Percentiles rank a stretch among this genome's conserved stretches.
phyloP scores from a whole-genome alignment of 1,140 invertebrate species.

The Heterodera schachtii region DNA sequence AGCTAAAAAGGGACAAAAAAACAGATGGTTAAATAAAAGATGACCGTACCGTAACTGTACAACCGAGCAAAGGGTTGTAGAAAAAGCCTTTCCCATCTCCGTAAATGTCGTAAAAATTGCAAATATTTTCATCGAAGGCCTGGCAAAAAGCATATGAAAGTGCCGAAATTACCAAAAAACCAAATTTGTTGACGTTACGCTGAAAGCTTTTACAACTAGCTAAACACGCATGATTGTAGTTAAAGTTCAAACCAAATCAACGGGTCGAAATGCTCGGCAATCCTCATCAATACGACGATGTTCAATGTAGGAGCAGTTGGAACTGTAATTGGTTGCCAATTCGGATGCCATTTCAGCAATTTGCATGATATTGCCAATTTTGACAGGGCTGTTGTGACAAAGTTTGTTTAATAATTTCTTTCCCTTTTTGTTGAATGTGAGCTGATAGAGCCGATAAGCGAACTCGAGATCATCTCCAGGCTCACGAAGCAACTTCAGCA shows the following conservation, averaged over 20 bases:
- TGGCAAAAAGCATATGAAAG: not conserved
- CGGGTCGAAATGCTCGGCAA: not conserved
- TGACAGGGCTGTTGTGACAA: not conserved
- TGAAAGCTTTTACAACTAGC: not conserved
- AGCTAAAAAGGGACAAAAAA: not conserved
- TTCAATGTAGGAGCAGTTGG: not conserved
- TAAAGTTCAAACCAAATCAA: not conserved
- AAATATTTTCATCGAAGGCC: not conserved
- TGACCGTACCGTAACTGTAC: not conserved
- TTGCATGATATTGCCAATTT: not conserved
- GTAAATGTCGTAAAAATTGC: not conserved
- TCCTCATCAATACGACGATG: not conserved
- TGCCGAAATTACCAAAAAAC: not conserved
- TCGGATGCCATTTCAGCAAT: not conserved
- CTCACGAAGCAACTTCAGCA: not conserved
- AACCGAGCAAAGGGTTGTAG: not conserved
- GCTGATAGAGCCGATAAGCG: not conserved
- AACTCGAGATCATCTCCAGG: not conserved
- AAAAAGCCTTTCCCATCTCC: not conserved
- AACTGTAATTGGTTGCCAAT: not conserved
- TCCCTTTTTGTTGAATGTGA: not conserved
- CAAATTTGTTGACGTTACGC: not conserved
- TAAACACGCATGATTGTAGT: not conserved
- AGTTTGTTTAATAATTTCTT: not conserved
- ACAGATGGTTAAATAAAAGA: not conserved